Evolutionary conservation across 2,113 vertebrate species (phyloP), one percentile per base, ranked within the genome.

Genomic region (Dicrurus megarhynchus): DNA sequence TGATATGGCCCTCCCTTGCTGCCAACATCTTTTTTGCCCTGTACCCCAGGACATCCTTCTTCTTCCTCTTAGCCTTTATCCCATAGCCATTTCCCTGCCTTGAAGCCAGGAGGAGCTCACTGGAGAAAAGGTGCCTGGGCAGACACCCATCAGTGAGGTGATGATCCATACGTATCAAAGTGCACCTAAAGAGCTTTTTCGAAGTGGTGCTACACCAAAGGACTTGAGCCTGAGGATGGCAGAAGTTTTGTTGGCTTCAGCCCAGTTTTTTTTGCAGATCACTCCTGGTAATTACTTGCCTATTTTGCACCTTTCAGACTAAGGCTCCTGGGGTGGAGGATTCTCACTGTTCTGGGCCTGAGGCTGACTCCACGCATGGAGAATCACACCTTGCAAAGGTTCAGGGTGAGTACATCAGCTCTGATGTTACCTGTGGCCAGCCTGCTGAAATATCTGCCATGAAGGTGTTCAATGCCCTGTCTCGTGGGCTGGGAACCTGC

Each of bases 301-400:
- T 87, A 10, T 56, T 75, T 67, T 64, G 22, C 32, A 64, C 27
- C 37, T 79, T 78, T 75, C 75, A 73, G 35, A 44, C 16, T 26
- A 22, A 78, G 13, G 11, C 27, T 61, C 6, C n/a, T 21, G n/a
- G 20, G 7, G 12, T 3, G 2, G 53, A 61, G 24, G 21, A 41
- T 47, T 28, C 44, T 92, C 44, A n/a, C 13, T 49, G 2, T 6
- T 87, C n/a, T 53, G 49, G 47, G 35, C 41, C 60, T 0, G 1
- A 49, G 37, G 26, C 44, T 73, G 59, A 23, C 37, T 44, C 63
- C 37, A 44, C 0, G 0, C 6, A 2, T 21, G 15, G 56, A 30
- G 22, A 69, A 32, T 60, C 44, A 22, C 41, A 61, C 10, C 28
- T 47, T 56, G 41, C 47, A 64, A 46, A 74, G 8, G 16, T 70